A percentile compares a stretch with the other conserved stretches of the same genome.
These are phyloP conservation scores for Astropecten irregularis DNA, from an alignment of 53 echinoderm and acorn worm species.

Conservation along the genomic window DNA sequence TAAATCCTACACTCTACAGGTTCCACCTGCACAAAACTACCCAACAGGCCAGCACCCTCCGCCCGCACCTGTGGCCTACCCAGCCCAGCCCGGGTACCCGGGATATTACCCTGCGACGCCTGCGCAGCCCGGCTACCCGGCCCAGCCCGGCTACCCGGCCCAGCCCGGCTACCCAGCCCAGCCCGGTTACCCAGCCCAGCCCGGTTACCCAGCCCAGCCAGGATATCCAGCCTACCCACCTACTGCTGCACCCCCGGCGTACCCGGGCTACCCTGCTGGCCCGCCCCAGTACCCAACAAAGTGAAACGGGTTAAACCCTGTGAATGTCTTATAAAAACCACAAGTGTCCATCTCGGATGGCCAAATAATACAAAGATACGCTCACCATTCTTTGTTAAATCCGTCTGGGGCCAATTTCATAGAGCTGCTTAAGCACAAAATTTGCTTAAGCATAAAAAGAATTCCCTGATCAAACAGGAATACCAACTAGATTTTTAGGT, in stretches of 20 bases:
- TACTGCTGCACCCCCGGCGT: not conserved
- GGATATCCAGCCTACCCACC: slow-evolving; percentile 11
- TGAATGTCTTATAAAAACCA: no score
- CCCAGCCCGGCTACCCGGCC: not conserved
- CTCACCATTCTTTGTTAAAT: no score
- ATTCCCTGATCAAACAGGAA: no score
- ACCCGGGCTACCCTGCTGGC: no score
- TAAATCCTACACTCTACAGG: not conserved
- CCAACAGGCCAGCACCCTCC: slow-evolving; percentile 6
- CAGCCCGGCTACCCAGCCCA: not conserved
- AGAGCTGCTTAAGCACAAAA: no score
- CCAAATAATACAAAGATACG: no score
- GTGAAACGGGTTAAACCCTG: no score
- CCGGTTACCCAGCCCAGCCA: not conserved
- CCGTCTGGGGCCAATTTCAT: no score
- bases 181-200: not conserved
- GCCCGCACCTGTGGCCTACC: not conserved
- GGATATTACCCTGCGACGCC: not conserved
- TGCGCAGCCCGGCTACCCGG: not conserved
- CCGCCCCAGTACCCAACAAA: no score
- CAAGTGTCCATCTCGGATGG: no score
- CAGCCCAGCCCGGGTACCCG: not conserved
- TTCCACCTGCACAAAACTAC: not conserved
- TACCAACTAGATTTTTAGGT: no score
- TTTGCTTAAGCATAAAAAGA: no score